Conservation (phyloP, 2,797 vertebrate species). For the Sebastes steindachneri region DNA sequence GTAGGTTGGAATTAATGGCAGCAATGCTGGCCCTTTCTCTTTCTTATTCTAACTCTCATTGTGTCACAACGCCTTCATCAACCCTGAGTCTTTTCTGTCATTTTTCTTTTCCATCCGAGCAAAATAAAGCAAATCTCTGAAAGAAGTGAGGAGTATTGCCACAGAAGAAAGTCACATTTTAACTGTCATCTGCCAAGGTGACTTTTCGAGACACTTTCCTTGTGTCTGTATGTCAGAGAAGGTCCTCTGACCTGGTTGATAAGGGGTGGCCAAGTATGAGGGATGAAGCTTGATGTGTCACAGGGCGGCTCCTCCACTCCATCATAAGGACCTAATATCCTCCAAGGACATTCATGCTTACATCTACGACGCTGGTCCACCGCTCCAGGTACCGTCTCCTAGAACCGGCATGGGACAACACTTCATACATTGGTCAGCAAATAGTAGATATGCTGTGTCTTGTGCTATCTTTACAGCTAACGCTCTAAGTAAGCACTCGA, state of each 20-base stretch:
- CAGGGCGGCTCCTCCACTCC: constrained; percentile 71
- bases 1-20: constrained; percentile 31
- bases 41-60: constrained; percentile 24
- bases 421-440: not conserved
- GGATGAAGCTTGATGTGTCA: constrained; percentile 74
- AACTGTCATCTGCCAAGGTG: constrained; percentile 71
- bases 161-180: constrained; percentile 42
- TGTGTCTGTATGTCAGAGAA: constrained; percentile 59
- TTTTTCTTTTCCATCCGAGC: constrained; percentile 32
- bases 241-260: constrained; percentile 75
- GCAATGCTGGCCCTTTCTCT: constrained; percentile 15
- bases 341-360: constrained; percentile 73
- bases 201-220: constrained; percentile 63
- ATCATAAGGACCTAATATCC: constrained; percentile 71
- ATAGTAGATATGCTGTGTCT: not conserved
- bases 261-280: constrained; percentile 72
- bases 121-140: constrained; percentile 24
- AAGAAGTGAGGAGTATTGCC: not conserved
- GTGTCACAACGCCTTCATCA: constrained; percentile 34
- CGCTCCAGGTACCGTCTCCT: constrained; percentile 1
- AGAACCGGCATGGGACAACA: constrained; percentile 1
- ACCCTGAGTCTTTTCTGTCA: constrained; percentile 13
- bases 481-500: not conserved
- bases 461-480: constrained; percentile 5
- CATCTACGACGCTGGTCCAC: constrained; percentile 23